A percentile compares a stretch with the other conserved stretches of the same genome.
phyloP scores from a whole-genome alignment of 2,888 invertebrate genomes.

The Pomacea canaliculata region DNA sequence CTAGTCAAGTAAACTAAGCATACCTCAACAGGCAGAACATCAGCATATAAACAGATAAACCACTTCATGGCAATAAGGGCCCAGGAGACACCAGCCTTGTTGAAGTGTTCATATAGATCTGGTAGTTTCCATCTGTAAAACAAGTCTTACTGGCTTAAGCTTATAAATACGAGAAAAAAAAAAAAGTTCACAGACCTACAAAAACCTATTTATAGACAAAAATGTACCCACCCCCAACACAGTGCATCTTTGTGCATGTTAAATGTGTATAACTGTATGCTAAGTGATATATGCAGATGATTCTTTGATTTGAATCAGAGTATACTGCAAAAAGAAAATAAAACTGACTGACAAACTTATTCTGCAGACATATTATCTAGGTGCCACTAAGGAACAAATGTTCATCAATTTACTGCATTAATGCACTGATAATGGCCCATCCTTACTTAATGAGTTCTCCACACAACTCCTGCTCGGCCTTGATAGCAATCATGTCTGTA shows the following conservation, averaged over 20 bases:
- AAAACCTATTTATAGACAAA: neutral
- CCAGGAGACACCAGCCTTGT: slow-evolving; percentile 86
- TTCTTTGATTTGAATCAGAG: neutral
- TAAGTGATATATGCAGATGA: no score
- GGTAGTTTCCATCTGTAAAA: slow-evolving; percentile 80
- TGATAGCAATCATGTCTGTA: slow-evolving; percentile 88
- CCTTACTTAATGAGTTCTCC: slow-evolving; percentile 81
- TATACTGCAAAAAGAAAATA: neutral
- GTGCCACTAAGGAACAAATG: no score
- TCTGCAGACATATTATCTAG: neutral
- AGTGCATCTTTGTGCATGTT: neutral
- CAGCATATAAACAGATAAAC: slow-evolving; percentile 94
- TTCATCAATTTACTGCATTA: no score
- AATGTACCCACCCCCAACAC: neutral
- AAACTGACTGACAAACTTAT: neutral
- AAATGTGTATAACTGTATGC: no score
- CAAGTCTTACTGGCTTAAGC: neutral
- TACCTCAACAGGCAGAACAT: slow-evolving; percentile 91
- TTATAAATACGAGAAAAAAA: neutral
- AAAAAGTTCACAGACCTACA: neutral
- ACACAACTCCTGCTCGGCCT: slow-evolving; percentile 90
- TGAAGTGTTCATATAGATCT: slow-evolving; percentile 84
- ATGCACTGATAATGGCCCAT: no score
- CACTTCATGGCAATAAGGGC: slow-evolving; percentile 93
- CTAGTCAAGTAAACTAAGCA: slow-evolving; percentile 11